Percentiles rank a stretch among this genome's conserved stretches.
These are phyloP conservation scores for Heliconius hermathena DNA, from an alignment of 1,140 invertebrate genomes.

Conservation along the genomic window DNA sequence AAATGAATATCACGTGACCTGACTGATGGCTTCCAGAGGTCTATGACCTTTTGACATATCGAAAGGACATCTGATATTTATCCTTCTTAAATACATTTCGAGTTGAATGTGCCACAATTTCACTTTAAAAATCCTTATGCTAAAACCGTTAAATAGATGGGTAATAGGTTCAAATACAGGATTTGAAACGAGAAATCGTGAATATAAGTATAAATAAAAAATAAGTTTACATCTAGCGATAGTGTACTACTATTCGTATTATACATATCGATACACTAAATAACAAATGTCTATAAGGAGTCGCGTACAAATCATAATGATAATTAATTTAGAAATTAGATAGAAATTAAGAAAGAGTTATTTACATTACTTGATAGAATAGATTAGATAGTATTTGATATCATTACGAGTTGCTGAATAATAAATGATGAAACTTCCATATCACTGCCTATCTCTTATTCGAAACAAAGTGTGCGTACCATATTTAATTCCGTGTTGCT, in stretches of 20 bases:
- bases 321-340: background rate
- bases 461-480: slow-evolving; percentile 58
- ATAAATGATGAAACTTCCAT: slow-evolving; percentile 55
- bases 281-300: slow-evolving; percentile 73
- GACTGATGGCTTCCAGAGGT: slow-evolving; percentile 26
- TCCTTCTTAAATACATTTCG: slow-evolving; percentile 2
- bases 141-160: background rate
- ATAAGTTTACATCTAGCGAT: slow-evolving; percentile 53
- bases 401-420: slow-evolving; percentile 71
- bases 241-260: slow-evolving; percentile 54
- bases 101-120: slow-evolving; percentile 3
- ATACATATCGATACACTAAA: slow-evolving; percentile 75
- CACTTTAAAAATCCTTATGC: background rate
- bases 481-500: slow-evolving; percentile 54
- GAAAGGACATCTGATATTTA: slow-evolving; percentile 18
- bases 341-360: slow-evolving; percentile 64
- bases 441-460: slow-evolving; percentile 20
- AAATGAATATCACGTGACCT: slow-evolving; percentile 33
- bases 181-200: background rate
- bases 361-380: slow-evolving; percentile 72
- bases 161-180: background rate
- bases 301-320: slow-evolving; percentile 18
- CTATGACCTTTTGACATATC: slow-evolving; percentile 35
- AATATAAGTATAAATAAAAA: slow-evolving; percentile 38
- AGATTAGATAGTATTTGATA: slow-evolving; percentile 60